Percentiles rank a stretch among this genome's conserved stretches.
Evolutionary conservation across 2,113 vertebrate genomes (phyloP).

Genomic region (Gnathonemus echidnorhynchus): DNA sequence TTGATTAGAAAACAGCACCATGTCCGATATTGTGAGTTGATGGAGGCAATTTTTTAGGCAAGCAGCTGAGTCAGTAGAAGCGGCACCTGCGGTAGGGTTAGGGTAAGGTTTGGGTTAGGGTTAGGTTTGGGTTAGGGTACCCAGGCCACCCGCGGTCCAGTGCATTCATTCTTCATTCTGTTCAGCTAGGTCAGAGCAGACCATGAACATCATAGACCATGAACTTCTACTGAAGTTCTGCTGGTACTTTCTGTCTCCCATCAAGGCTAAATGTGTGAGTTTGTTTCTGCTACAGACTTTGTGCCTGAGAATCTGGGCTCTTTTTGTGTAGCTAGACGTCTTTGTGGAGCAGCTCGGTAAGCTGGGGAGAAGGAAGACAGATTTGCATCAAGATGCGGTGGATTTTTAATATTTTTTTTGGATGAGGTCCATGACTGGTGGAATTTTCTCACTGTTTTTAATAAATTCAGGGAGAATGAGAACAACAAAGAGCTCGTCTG

Average conservation of each 20-base stretch:
- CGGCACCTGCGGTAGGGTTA: neutral
- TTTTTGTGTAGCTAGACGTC: neutral
- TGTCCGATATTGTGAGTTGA: neutral
- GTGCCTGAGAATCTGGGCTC: neutral
- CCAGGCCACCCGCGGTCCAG: neutral
- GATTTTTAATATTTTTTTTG: neutral
- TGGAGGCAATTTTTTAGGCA: neutral
- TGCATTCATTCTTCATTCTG: neutral
- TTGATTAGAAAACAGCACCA: neutral
- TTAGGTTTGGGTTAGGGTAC: neutral
- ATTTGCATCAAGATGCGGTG: neutral
- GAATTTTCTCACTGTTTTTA: slow-evolving; percentile 13
- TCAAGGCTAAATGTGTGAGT: neutral
- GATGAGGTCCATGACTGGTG: neutral
- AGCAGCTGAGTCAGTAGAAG: neutral
- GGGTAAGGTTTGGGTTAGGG: no score
- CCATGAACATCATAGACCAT: neutral
- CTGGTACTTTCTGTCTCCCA: neutral
- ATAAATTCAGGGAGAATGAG: slow-evolving; percentile 7
- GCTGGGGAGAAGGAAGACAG: neutral
- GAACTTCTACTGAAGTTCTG: neutral
- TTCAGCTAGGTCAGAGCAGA: neutral
- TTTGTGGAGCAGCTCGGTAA: neutral
- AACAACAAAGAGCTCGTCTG: neutral
- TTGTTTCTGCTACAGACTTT: neutral